Base-by-base conservation (phyloP, 2,113 vertebrate species). In the Calonectris borealis region DNA sequence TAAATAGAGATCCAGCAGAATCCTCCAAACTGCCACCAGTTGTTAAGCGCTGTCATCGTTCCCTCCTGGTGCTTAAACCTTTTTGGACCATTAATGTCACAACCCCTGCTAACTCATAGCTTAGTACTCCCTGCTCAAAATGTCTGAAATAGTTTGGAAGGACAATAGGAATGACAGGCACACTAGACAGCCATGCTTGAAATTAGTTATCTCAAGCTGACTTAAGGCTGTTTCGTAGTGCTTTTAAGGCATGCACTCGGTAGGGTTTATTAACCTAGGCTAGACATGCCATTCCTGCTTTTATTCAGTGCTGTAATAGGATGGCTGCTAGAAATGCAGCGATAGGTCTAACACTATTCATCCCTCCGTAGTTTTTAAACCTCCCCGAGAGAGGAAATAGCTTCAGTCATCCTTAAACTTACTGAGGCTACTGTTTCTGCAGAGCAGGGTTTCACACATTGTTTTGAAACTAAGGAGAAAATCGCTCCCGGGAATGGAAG, bases 101-200 rank as follows among this genome's bases (percentile, higher is more conserved):
- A 98, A 98, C 97, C 98, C 97, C 97, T 86, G 93, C 97, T 97
- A 98, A 98, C 98, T 98, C 98, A 98, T 97, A 97, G 97, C 98
- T 97, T 95, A 88, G 96, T 69, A 83, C 97, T 97, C 96, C 97
- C 96, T 62, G 97, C 97, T 98, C 98, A 98, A 98, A 97, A 99
- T 98, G 98, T 98, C 98, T 98, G 97, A 95, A 98, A 98, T 98
- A 99, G 98, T 98, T 99, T 98, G 96, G 97, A 87, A 97, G 94
- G 96, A 98, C 98, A 98, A 98, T 95, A 96, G 97, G 98, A 98
- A 98, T 98, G 98, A 97, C 97, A 96, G 97, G 96, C 95, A 97
- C 97, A 97, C 98, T 98, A 98, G 98, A 98, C 97, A 94, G 98
- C 97, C 97, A 96, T 97, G 97, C 98, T 97, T 95, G 96, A 98